phyloP scores from a whole-genome alignment of 2,113 vertebrate genomes.

The Corythornis madagascariensis region DNA sequence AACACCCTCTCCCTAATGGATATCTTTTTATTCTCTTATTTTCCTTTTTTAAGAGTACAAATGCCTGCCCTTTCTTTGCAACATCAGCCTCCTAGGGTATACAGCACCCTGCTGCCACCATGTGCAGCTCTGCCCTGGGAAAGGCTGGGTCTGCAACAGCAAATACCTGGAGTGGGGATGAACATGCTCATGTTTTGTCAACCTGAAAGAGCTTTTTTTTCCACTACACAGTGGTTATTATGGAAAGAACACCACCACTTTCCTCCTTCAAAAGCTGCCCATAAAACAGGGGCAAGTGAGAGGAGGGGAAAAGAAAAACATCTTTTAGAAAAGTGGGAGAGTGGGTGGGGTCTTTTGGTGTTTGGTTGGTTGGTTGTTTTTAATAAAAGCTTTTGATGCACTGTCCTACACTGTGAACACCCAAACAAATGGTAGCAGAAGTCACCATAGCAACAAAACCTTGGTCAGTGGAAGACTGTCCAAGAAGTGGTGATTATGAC shows the following conservation, averaged over 20 bases:
- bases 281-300: neutral
- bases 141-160: neutral
- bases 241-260: neutral
- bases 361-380: neutral
- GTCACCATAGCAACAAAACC: conserved; percentile 51
- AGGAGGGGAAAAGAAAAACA: neutral
- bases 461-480: conserved; percentile 34
- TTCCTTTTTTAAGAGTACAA: neutral
- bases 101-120: fast-evolving
- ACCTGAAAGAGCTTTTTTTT: neutral
- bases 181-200: neutral
- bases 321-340: neutral
- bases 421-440: conserved; percentile 25
- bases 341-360: neutral
- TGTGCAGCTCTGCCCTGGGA: neutral
- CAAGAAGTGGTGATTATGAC: conserved; percentile 22
- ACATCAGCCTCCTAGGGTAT: neutral
- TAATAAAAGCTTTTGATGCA: neutral
- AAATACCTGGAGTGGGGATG: neutral
- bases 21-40: neutral
- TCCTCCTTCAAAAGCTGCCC: neutral
- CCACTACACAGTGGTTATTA: neutral
- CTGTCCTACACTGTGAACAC: neutral
- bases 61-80: neutral
- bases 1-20: neutral